These are phyloP conservation scores for Nibea coibor DNA, from an alignment of 2,113 vertebrate genomes.

Conservation along the genomic window DNA sequence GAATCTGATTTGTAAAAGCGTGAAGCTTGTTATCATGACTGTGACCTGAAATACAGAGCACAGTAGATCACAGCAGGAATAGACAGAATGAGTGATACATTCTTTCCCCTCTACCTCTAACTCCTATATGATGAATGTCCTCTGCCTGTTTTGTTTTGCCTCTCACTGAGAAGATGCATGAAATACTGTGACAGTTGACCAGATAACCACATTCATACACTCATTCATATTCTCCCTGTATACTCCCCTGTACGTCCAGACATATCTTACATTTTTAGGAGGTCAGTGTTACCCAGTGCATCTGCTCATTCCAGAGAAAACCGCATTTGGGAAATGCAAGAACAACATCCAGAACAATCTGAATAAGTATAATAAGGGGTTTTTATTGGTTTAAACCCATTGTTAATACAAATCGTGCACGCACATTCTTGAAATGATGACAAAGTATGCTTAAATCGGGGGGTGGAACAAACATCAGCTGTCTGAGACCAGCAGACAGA, in stretches of 20 bases:
- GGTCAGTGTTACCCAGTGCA: constrained; percentile 4
- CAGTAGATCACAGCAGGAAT: not conserved
- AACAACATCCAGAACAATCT: not conserved
- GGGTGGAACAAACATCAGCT: not conserved
- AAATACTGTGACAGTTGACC: constrained; percentile 20
- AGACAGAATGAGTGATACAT: not conserved
- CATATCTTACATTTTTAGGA: constrained; percentile 7
- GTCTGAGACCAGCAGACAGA: not conserved
- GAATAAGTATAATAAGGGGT: not conserved
- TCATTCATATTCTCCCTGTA: constrained; percentile 21
- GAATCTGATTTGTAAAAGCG: constrained; percentile 4
- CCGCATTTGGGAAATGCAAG: not conserved
- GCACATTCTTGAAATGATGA: not conserved
- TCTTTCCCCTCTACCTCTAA: not conserved
- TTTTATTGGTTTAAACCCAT: not conserved
- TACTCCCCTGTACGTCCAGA: not conserved
- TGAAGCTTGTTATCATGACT: not conserved
- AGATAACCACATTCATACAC: constrained; percentile 14
- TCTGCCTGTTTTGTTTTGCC: constrained; percentile 21
- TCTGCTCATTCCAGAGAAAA: constrained; percentile 21
- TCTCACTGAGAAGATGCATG: constrained; percentile 3
- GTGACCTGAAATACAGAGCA: not conserved
- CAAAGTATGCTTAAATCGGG: not conserved
- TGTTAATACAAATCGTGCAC: not conserved
- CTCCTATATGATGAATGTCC: not conserved